Base-by-base conservation (phyloP, 2,888 invertebrate species). In the Stenichneumon culpator region DNA sequence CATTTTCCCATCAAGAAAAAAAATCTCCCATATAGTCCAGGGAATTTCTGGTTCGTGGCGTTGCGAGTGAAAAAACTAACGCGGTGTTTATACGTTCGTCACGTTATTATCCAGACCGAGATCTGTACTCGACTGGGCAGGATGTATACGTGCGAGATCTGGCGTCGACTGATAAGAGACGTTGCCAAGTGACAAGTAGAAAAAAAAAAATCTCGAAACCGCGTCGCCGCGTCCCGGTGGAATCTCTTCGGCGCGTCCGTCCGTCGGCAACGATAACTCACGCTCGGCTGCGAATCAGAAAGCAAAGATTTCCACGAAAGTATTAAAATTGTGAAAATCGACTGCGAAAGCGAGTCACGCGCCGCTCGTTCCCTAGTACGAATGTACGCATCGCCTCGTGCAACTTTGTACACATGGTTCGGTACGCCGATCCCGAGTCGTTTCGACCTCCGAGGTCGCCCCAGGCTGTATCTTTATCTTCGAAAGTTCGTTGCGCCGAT, bases 331-430 rank as follows among this genome's bases (percentile, higher is more conserved):
- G 75, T 82, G 69, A 82, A 82, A 75, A 82, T 75, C 60, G 67
- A 52, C 65, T 78, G 82, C 52, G 77, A 82, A 82, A 82, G 82
- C 68, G 77, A 72, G 65, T 82, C 67, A 72, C 77, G 78, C 72
- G 65, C 65, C 19, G 82, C 44, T 82, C 65, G 69, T 70, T 65
- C 7, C 52, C 54, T 65, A n/a, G 39, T 74, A 60, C 39, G 25
- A 28, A 75, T 36, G 36, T 32, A 50, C 36, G 60, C 9, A 39
- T 28, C 32, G 32, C 39, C 67, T 22, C 54, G 39, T 54, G 67
- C 39, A 22, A 52, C 65, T 22, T 52, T 36, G 65, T 39, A 36
- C 50, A 32, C 65, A 16, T 50, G 50, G 47, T 11, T 50, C 50
- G 25, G n/a, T 6, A 5, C 47, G 47, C 63, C n/a, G 47, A 28